Base-by-base conservation (phyloP, 2,797 vertebrate genomes). In the Eulemur coronatus region DNA sequence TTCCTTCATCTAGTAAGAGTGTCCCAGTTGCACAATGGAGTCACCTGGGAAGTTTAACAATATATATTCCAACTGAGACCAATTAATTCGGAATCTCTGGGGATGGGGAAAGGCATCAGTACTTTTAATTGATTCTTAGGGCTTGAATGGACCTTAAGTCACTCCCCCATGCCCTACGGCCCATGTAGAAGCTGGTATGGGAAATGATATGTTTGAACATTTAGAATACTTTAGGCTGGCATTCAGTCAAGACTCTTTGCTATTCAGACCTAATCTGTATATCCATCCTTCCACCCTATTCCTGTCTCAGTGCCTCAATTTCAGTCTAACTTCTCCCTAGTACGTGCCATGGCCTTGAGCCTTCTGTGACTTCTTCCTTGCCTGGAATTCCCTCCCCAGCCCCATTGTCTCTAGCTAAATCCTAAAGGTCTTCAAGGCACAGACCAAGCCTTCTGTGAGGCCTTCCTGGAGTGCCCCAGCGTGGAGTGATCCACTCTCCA, bases 11-110 rank as follows among this genome's bases (percentile, higher is more conserved):
- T 46, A 52, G 65, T 20, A 88, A 96, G 57, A 85, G 46, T 24
- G 50, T 72, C 89, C 63, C 90, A 63, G 1, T 59, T 87, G 43
- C 55, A 95, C 85, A 86, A 14, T 67, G 70, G 59, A 88, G 85
- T 91, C 82, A 92, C 52, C 79, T 96, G 91, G 67, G 86, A 87
- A 97, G 75, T 75, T 85, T 38, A 61, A 78, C 72, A 95, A 88
- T 59, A 67, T 48, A 79, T 30, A 43, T 50, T 78, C 13, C 61
- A 84, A 43, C 14, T 18, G 65, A 95, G 78, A 80, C 85, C 85
- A 95, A 88, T 93, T 94, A 94, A 87, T 14, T 59, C 57, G 78
- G 50, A 90, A 59, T 65, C 35, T 93, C 48, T 89, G 41, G 55
- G 26, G 22, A 20, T 52, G 5, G 28, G 26, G 24, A 18, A 70